Evolutionary conservation across 2,797 vertebrate genomes (phyloP).

Genomic region (Botia kubotai): DNA sequence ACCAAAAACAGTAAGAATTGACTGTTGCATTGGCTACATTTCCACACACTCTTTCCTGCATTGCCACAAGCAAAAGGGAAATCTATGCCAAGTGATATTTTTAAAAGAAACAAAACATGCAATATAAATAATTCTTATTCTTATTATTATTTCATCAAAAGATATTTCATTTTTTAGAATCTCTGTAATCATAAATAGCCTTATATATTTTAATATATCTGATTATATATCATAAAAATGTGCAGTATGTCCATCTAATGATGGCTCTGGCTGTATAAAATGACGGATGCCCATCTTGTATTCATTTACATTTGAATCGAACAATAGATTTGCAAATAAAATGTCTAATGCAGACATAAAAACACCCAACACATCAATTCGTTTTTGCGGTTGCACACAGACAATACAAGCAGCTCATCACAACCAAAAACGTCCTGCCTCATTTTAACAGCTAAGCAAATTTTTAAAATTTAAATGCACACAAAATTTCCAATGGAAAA

Average conservation of each 20-base stretch:
- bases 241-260: constrained; percentile 95
- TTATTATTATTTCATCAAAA: constrained; percentile 87
- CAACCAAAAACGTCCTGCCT: constrained; percentile 62
- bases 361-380: constrained; percentile 89
- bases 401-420: constrained; percentile 82
- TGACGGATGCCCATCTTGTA: constrained; percentile 98
- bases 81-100: constrained; percentile 88
- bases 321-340: constrained; percentile 99
- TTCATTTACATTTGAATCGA: constrained; percentile 99
- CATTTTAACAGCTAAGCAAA: constrained; percentile 66
- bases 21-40: constrained; percentile 72
- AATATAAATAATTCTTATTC: constrained; percentile 93
- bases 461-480: constrained; percentile 70
- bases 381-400: constrained; percentile 84
- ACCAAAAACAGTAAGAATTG: constrained; percentile 74
- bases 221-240: constrained; percentile 94
- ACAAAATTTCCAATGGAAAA: constrained; percentile 68
- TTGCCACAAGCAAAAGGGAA: constrained; percentile 88
- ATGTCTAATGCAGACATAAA: constrained; percentile 99
- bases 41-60: constrained; percentile 75
- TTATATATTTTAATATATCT: constrained; percentile 89
- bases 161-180: constrained; percentile 69
- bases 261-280: constrained; percentile 97
- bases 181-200: constrained; percentile 84
- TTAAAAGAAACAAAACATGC: constrained; percentile 89